These are phyloP conservation scores for Engystomops pustulosus DNA, from an alignment of 2,113 vertebrate species.

Conservation along the genomic window DNA sequence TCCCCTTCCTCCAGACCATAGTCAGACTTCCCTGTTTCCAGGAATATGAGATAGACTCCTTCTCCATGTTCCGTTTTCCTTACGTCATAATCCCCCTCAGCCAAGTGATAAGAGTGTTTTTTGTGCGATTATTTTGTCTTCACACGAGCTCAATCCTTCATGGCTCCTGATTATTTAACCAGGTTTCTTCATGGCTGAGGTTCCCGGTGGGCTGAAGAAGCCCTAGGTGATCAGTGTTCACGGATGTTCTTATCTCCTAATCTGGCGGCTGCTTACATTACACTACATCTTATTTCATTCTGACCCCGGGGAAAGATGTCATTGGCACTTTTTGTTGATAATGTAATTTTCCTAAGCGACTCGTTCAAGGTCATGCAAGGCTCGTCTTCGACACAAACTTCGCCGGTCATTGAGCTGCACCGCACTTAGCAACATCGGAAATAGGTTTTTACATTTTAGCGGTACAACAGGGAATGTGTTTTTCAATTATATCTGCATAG, in stretches of 20 bases:
- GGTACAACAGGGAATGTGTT: background rate
- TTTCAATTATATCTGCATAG: conserved; percentile 31
- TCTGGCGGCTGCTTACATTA: conserved; percentile 35
- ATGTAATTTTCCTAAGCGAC: conserved; percentile 41
- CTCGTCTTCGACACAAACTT: conserved; percentile 12
- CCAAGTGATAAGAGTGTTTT: background rate
- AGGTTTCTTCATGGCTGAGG: conserved; percentile 16
- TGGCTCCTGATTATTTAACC: conserved; percentile 25
- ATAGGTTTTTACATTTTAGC: conserved; percentile 19
- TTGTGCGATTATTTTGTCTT: background rate
- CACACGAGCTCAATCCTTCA: background rate
- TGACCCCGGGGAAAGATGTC: conserved; percentile 4
- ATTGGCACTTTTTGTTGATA: conserved; percentile 27
- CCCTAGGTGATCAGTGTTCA: conserved; percentile 26
- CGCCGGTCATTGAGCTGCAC: background rate
- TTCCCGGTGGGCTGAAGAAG: conserved; percentile 23
- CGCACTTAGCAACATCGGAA: background rate
- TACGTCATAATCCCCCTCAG: background rate
- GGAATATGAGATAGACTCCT: background rate
- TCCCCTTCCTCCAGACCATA: background rate
- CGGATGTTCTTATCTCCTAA: conserved; percentile 40
- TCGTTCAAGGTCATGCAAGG: conserved; percentile 23
- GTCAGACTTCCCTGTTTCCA: background rate
- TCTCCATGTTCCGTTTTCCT: background rate
- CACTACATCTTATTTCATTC: conserved; percentile 30